Evolutionary conservation across 2,888 invertebrate species (phyloP).

Genomic region (Crocallis elinguaria): DNA sequence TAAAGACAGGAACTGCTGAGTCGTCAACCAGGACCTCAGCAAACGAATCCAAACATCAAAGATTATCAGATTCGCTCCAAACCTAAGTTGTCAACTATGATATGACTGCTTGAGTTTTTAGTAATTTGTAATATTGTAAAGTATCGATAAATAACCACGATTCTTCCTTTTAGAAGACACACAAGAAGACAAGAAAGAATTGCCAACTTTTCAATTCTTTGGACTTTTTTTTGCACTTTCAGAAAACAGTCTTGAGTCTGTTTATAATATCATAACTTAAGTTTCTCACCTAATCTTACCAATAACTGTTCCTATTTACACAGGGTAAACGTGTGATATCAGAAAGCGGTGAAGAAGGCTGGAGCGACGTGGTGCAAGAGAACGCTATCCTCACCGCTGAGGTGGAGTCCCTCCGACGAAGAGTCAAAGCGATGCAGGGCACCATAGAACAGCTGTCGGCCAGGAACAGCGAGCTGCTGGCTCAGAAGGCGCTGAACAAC

Average conservation of each 20-base stretch:
- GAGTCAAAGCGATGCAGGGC: constrained; percentile 97
- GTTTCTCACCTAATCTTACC: neutral
- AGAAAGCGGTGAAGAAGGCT: constrained; percentile 93
- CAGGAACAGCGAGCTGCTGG: constrained; percentile 91
- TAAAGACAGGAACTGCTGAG: constrained; percentile 96
- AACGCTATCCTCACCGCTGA: constrained; percentile 96
- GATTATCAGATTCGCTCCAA: too few species aligned
- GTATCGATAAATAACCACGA: too few species aligned
- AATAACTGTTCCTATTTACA: neutral
- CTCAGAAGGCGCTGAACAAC: constrained; percentile 89
- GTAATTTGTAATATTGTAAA: too few species aligned
- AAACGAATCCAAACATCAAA: too few species aligned
- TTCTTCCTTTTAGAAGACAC: too few species aligned
- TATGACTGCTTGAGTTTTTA: too few species aligned
- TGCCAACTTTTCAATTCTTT: too few species aligned
- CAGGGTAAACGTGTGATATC: constrained; percentile 95
- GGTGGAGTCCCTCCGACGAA: constrained; percentile 92
- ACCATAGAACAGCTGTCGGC: constrained; percentile 94
- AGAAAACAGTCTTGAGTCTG: too few species aligned
- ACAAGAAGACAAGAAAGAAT: too few species aligned
- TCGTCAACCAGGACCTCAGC: constrained; percentile 95
- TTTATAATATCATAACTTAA: too few species aligned
- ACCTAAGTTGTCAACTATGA: too few species aligned
- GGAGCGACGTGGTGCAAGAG: constrained; percentile 98
- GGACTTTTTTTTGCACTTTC: too few species aligned